These are phyloP conservation scores for Ametastegia equiseti DNA, from an alignment of 2,888 invertebrate species.

Conservation along the genomic window DNA sequence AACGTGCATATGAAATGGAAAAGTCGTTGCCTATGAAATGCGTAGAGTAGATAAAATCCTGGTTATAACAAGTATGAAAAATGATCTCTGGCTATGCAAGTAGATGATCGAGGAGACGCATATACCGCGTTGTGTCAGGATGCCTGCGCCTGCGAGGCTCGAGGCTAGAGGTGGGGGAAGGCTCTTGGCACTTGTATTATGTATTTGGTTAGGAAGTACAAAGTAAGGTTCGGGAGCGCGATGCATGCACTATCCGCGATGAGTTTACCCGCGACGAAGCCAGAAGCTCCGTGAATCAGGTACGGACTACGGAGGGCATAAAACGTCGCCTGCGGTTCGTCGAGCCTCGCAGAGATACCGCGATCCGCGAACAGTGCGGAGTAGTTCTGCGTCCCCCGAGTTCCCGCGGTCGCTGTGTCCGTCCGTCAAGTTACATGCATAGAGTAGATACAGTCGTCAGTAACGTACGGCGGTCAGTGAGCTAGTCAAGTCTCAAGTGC, in stretches of 20 bases:
- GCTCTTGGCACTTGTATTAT: neutral
- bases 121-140: neutral
- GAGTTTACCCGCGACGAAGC: too few relatives aligned
- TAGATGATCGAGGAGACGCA: too few relatives aligned
- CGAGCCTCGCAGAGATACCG: neutral
- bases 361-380: too few relatives aligned
- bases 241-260: neutral
- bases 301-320: too few relatives aligned
- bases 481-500: constrained; percentile 10
- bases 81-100: neutral
- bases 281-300: too few relatives aligned
- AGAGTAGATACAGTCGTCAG: neutral
- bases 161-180: neutral
- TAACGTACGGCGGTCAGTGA: neutral
- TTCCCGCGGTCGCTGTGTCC: neutral
- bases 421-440: neutral
- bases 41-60: neutral
- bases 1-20: neutral
- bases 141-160: neutral
- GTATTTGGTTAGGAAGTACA: constrained; percentile 6
- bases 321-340: neutral
- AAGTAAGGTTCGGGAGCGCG: neutral
- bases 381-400: too few relatives aligned
- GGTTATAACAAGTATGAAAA: neutral
- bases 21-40: neutral